Evolutionary conservation across 2,797 vertebrate genomes (phyloP).

Genomic region (Orestias chungarensis): DNA sequence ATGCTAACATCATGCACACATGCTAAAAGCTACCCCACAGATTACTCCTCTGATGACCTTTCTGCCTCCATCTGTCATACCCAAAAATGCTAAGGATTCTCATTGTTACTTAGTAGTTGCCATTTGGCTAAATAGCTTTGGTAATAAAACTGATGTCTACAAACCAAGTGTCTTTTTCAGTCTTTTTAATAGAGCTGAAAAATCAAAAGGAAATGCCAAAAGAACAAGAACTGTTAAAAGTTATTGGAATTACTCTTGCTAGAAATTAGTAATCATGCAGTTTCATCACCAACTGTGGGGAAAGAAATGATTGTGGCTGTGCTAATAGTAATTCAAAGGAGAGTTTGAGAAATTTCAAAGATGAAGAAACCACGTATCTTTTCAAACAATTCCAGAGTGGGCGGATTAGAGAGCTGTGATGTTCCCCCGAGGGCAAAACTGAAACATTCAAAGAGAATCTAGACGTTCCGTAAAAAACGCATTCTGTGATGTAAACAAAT

Average conservation of each 20-base stretch:
- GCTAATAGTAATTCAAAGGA: slow-evolving; percentile 1
- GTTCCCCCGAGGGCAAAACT: slow-evolving; percentile 24
- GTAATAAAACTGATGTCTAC: slow-evolving; percentile 6
- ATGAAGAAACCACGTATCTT: slow-evolving; percentile 36
- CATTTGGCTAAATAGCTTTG: neutral
- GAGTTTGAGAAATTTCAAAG: slow-evolving; percentile 33
- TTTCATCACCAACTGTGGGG: neutral
- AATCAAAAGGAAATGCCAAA: neutral
- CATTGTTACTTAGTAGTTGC: slow-evolving; percentile 1
- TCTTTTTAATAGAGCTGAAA: neutral
- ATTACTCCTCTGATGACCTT: slow-evolving; percentile 6
- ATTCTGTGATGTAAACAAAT: slow-evolving; percentile 57
- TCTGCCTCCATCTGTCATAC: slow-evolving; percentile 6
- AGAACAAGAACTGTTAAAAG: neutral
- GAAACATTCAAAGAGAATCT: slow-evolving; percentile 40
- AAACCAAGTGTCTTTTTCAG: neutral
- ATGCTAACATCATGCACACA: neutral
- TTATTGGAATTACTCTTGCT: neutral
- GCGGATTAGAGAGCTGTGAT: slow-evolving; percentile 37
- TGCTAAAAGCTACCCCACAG: neutral
- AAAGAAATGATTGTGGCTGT: slow-evolving; percentile 5
- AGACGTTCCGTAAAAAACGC: slow-evolving; percentile 31
- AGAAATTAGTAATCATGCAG: slow-evolving; percentile 10
- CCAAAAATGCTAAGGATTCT: neutral
- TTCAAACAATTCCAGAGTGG: slow-evolving; percentile 28